Base-by-base conservation (phyloP, 1,140 invertebrate species). In the Brachystomella parvula region DNA sequence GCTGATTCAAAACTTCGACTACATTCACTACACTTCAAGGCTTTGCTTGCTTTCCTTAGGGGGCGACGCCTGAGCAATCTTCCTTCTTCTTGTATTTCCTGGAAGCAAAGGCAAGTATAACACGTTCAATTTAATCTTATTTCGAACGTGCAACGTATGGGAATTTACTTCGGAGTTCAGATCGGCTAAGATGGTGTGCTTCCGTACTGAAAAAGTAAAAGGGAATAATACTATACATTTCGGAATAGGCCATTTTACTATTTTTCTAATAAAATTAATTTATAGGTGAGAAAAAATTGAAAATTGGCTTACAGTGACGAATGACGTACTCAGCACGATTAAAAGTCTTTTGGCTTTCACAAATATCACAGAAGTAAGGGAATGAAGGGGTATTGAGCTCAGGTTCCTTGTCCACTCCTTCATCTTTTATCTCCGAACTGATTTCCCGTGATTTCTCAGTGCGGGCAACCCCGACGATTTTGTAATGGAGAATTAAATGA, bases 351-450 rank as follows among this genome's bases (percentile, higher is more conserved):
- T 79, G 73, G 72, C 61, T 60, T 15, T 44, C 63, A 61, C 83
- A 84, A 63, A 83, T 81, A 74, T 83, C 82, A 76, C 83, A 84
- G 33, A 75, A 68, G 61, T 77, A 78, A 58, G 75, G 74, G 26
- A 66, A 74, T 62, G 61, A 64, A 28, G 63, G 44, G 61, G 24
- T 30, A 53, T 3, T 9, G 9, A 3, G 19, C 9, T 9, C 26
- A 12, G 28, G 2, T 24, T 62, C 21, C 15, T 6, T 64, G 9
- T 64, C 29, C 28, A 57, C 28, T 63, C 56, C 30, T 53, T 62
- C 33, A 3, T 39, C 58, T 6, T 28, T 31, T 29, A 15, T 31
- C 3, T 47, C 44, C 3, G 57, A 30, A 17, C 6, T 9, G 6
- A 39, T 6, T 9, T 9, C 35, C 26, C 64, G 21, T 3, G 56